Conservation (phyloP, 1,140 invertebrate genomes). For the Heliconius hewitsoni region DNA sequence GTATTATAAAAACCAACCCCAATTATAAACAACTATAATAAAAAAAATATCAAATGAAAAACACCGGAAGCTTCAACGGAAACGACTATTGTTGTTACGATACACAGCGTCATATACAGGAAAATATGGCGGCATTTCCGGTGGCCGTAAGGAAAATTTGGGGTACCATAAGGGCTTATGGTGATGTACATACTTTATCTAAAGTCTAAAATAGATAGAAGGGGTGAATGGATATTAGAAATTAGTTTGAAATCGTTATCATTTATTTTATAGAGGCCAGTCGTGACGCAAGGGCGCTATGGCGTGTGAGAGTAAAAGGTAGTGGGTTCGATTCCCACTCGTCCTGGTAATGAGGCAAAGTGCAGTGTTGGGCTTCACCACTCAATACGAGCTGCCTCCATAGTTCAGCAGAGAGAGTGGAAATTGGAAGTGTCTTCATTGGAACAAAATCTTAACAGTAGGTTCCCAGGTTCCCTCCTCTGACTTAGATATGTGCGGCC, state of each 20-base stretch:
- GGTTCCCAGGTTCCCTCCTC: no score
- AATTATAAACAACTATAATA: conserved; percentile 42
- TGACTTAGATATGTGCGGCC: no score
- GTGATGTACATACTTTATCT: conserved; percentile 4
- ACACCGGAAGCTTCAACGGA: conserved; percentile 43
- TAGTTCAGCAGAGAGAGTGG: background rate
- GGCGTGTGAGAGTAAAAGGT: no score
- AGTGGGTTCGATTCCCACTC: no score
- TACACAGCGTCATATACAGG: conserved; percentile 41
- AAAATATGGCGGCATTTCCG: conserved; percentile 50
- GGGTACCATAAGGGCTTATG: conserved; percentile 23
- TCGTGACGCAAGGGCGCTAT: no score
- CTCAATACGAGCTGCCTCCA: no score
- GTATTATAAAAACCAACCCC: conserved; percentile 4
- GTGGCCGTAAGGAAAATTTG: conserved; percentile 32
- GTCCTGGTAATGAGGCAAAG: no score
- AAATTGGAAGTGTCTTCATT: no score
- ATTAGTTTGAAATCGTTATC: background rate
- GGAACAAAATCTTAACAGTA: no score
- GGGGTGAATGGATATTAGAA: background rate
- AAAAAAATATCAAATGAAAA: conserved; percentile 44
- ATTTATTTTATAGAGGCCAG: background rate
- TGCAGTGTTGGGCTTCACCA: no score
- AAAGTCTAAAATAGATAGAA: background rate
- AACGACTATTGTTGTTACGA: conserved; percentile 44